Conservation (phyloP, 2,888 invertebrate genomes). For the Formica aserva region DNA sequence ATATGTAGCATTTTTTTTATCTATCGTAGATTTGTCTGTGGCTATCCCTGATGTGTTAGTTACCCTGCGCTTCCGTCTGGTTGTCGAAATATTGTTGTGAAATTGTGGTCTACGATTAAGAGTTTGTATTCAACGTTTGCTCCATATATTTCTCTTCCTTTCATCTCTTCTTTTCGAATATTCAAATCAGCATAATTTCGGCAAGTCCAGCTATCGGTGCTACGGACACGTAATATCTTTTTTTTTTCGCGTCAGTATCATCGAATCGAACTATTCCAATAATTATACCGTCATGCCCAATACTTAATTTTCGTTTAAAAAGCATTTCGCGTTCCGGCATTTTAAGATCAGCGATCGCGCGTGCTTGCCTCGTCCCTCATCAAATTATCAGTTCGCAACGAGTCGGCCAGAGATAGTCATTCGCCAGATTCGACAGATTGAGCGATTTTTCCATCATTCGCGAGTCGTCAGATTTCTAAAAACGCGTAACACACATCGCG, state of each 20-base stretch:
- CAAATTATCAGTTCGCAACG: conserved; percentile 15
- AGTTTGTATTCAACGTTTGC: conserved; percentile 69
- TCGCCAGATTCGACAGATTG: conserved; percentile 39
- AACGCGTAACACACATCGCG: conserved; percentile 11
- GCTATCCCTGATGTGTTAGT: conserved; percentile 86
- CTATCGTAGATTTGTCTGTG: conserved; percentile 86
- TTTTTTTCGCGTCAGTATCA: not conserved
- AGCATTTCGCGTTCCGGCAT: conserved; percentile 54
- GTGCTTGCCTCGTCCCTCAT: conserved; percentile 17
- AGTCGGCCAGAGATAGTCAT: conserved; percentile 38
- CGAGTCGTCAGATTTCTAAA: conserved; percentile 24
- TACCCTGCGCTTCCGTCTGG: conserved; percentile 86
- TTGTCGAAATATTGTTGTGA: conserved; percentile 85
- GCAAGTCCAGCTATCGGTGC: conserved; percentile 2
- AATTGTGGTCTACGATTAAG: conserved; percentile 82
- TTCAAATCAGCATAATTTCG: conserved; percentile 23
- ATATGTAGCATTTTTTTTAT: conserved; percentile 84
- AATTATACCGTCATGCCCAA: conserved; percentile 17
- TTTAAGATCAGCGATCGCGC: conserved; percentile 69
- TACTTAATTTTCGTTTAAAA: conserved; percentile 54
- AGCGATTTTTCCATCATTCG: conserved; percentile 36
- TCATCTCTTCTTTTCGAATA: not conserved
- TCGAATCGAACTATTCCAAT: conserved; percentile 32
- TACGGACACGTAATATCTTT: not conserved
- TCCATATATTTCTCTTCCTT: conserved; percentile 33